Conservation (phyloP, 2,113 vertebrate genomes). For the Potamarius usumacintae region DNA sequence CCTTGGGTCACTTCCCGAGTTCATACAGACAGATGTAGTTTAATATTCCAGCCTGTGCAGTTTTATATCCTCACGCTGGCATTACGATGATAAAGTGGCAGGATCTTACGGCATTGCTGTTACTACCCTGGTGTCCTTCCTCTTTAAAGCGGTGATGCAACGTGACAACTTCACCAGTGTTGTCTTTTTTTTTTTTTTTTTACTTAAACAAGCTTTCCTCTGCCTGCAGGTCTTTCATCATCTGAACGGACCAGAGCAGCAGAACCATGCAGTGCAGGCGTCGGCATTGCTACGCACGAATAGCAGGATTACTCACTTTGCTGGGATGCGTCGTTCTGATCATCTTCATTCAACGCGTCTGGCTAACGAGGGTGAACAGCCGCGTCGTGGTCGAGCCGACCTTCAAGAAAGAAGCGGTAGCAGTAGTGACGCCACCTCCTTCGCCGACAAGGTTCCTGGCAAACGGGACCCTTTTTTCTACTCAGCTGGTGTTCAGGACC, state of each 20-base stretch:
- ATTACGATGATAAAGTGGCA: too few species aligned
- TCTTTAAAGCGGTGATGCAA: neutral
- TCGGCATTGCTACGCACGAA: constrained; percentile 83
- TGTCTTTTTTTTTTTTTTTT: neutral
- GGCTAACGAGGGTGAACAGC: constrained; percentile 76
- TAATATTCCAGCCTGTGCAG: too few species aligned
- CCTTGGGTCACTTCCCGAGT: too few species aligned
- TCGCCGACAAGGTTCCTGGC: constrained; percentile 68
- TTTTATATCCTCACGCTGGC: too few species aligned
- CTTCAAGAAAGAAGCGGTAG: constrained; percentile 72
- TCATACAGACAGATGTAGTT: too few species aligned
- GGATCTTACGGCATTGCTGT: too few species aligned
- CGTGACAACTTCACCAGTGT: neutral
- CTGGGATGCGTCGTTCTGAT: constrained; percentile 81
- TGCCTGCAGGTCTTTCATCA: constrained; percentile 1
- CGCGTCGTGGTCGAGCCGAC: constrained; percentile 72
- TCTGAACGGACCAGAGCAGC: neutral
- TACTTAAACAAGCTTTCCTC: neutral
- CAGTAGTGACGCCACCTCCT: constrained; percentile 54
- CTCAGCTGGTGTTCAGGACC: constrained; percentile 72
- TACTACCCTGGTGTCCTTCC: neutral
- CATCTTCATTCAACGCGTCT: constrained; percentile 83
- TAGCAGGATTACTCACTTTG: constrained; percentile 77
- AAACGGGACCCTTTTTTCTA: constrained; percentile 70
- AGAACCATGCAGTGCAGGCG: constrained; percentile 88